A percentile compares a stretch with the other conserved stretches of the same genome.
Evolutionary conservation across 2,113 vertebrate species (phyloP).

Genomic region (Triplophysa siluroides): DNA sequence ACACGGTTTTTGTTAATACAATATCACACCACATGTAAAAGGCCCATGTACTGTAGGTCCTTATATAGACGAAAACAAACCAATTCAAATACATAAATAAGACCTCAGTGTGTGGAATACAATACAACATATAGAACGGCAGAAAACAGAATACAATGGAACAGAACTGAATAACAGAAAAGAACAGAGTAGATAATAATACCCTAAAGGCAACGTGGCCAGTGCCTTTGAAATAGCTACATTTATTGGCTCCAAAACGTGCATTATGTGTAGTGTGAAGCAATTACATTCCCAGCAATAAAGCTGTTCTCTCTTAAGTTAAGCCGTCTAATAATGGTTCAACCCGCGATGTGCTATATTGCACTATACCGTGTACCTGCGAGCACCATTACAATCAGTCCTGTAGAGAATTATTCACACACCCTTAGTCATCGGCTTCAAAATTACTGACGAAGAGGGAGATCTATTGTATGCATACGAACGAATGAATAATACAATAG

Average conservation of each 20-base stretch:
- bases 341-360: constrained; percentile 6
- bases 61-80: background rate
- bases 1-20: no score
- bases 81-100: background rate
- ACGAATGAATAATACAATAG: constrained; percentile 6
- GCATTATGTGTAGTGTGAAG: background rate
- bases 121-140: background rate
- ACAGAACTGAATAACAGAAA: background rate
- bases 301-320: background rate
- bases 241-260: background rate
- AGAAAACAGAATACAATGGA: background rate
- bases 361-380: background rate
- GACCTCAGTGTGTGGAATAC: no score
- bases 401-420: background rate
- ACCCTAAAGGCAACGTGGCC: background rate
- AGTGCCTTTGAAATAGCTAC: background rate
- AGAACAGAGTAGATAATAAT: background rate
- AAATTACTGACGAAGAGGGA: constrained; percentile 4
- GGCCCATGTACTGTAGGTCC: no score
- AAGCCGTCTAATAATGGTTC: background rate
- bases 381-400: background rate
- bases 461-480: constrained; percentile 6
- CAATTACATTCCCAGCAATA: background rate
- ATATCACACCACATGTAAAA: no score
- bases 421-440: background rate